Percentiles rank a stretch among this genome's conserved stretches.
Conservation (phyloP, 2,888 invertebrate species). For the Mystacides longicornis region DNA sequence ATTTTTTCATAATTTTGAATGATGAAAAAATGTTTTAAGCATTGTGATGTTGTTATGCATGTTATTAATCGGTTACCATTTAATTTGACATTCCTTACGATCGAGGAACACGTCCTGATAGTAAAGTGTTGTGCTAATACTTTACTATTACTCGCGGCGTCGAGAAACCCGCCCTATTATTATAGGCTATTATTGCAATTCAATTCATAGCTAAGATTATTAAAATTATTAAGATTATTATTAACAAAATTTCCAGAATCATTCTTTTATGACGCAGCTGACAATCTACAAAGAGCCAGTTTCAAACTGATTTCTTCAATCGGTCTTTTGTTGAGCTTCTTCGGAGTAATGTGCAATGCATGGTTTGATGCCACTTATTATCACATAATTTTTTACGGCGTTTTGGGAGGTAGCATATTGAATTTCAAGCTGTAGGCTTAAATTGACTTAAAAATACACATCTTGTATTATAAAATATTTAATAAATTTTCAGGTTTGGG, state of each 20-base stretch:
- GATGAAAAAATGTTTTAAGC: no score
- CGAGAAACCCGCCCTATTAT: no score
- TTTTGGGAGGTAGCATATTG: slow-evolving; percentile 19
- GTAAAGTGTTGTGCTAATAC: no score
- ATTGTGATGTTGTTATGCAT: no score
- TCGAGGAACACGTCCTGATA: no score
- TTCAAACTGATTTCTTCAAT: slow-evolving; percentile 39
- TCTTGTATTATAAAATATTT: not conserved
- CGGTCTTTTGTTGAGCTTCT: slow-evolving; percentile 36
- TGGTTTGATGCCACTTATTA: not conserved
- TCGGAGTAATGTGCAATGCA: slow-evolving; percentile 29
- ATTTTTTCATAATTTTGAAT: no score
- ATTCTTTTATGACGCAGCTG: slow-evolving; percentile 46
- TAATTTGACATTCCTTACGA: no score
- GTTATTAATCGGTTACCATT: no score
- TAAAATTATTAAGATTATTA: not conserved
- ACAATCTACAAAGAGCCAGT: slow-evolving; percentile 43
- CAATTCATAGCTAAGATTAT: no score
- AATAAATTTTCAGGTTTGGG: slow-evolving; percentile 38
- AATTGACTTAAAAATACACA: not conserved
- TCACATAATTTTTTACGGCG: slow-evolving; percentile 15
- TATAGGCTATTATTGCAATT: no score
- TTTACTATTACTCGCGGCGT: no score
- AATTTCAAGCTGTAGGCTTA: not conserved
- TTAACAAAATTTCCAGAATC: slow-evolving; percentile 35